These are phyloP conservation scores for Bubo blakistoni DNA, from an alignment of 2,113 vertebrate genomes.

Conservation along the genomic window DNA sequence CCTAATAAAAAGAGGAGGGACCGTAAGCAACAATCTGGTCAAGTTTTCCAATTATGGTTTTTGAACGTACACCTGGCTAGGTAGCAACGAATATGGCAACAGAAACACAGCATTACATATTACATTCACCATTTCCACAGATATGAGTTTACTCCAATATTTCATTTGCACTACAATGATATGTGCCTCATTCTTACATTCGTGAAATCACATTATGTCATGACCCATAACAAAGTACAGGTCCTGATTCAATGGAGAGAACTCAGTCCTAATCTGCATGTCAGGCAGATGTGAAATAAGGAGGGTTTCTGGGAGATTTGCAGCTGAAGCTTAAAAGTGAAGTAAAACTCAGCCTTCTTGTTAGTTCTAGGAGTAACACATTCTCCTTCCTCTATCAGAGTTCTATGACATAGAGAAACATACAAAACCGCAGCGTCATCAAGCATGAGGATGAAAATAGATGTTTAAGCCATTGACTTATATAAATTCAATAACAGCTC, in stretches of 20 bases:
- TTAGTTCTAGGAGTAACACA: neutral
- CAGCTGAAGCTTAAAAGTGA: neutral
- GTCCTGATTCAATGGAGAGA: neutral
- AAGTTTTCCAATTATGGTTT: neutral
- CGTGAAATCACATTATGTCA: neutral
- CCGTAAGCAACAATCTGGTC: neutral
- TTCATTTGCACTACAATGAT: neutral
- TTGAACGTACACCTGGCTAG: neutral
- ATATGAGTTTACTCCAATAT: neutral
- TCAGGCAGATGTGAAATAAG: neutral
- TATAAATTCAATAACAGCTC: neutral
- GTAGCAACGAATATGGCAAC: neutral
- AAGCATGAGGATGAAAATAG: neutral
- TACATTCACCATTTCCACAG: neutral
- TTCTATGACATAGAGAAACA: neutral
- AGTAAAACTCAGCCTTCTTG: neutral
- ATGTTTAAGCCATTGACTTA: neutral
- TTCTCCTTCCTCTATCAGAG: neutral
- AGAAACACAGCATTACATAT: neutral
- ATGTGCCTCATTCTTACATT: neutral
- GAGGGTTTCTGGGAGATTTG: neutral
- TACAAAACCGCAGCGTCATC: neutral
- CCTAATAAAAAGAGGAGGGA: neutral
- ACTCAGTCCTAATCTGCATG: neutral
- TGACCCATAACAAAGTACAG: neutral